A percentile compares a stretch with the other conserved stretches of the same genome.
Evolutionary conservation across 2,888 invertebrate species (phyloP).

Genomic region (Volucella bombylans): DNA sequence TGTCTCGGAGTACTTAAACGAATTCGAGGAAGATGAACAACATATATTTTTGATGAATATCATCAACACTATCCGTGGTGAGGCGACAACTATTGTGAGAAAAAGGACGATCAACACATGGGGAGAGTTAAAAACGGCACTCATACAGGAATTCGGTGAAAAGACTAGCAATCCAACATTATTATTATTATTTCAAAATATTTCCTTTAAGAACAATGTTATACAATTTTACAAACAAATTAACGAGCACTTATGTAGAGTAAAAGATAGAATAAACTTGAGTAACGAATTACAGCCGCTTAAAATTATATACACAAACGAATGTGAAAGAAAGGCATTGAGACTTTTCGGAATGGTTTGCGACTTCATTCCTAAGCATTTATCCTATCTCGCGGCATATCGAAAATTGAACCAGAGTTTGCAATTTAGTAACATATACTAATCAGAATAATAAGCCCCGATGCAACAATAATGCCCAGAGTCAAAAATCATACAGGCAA

Average conservation of each 20-base stretch:
- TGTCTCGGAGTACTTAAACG: too few species aligned
- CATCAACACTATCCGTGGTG: too few species aligned
- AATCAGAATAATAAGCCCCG: too few species aligned
- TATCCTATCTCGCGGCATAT: conserved; percentile 18
- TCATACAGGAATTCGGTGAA: conserved; percentile 50
- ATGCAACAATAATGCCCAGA: too few species aligned
- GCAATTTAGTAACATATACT: too few species aligned
- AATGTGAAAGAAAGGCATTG: too few species aligned
- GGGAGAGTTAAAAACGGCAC: conserved; percentile 13
- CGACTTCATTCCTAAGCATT: conserved; percentile 5
- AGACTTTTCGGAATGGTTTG: conserved; percentile 13
- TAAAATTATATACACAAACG: conserved; percentile 18
- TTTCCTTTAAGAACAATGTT: conserved; percentile 37
- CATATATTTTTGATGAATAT: too few species aligned
- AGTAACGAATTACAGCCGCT: background rate
- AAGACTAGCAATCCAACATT: conserved; percentile 1
- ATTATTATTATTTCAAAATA: conserved; percentile 26
- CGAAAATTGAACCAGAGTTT: conserved; percentile 8
- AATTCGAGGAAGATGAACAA: too few species aligned
- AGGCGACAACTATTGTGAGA: conserved; percentile 1
- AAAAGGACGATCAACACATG: conserved; percentile 12
- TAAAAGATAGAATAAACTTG: conserved; percentile 7
- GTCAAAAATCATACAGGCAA: too few species aligned
- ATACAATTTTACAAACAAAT: conserved; percentile 33
- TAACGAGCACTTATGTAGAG: conserved; percentile 20